Evolutionary conservation across 2,888 invertebrate species (phyloP), one percentile per base, ranked within the genome.

Genomic region (Pristionchus entomophagus): DNA sequence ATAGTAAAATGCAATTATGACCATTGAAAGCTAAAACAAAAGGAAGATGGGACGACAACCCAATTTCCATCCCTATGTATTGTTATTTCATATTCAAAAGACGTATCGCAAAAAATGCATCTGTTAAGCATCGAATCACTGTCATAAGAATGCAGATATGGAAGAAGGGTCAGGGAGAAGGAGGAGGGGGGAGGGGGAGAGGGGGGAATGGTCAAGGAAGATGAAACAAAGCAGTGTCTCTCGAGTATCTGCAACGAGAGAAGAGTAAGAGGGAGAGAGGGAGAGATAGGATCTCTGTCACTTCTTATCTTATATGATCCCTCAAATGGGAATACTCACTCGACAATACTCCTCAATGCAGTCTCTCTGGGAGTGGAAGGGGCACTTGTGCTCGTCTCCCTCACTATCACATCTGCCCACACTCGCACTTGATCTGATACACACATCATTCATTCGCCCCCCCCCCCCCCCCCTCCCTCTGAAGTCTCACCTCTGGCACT

Each of bases 391-490:
- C 84, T 82, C 26, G 87, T 84, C 86, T 89, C 88, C 53, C 90
- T 89, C 86, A 90, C 90, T 3, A 91, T 69, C 0, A 88, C 88
- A 38, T 89, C 88, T 12, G 89, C 87, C 91, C 91, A 91, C 14
- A 87, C 78, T 5, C 85, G 85, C 26, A 91, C 69, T 86, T 90
- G 88, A 26, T 89, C 91, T 91, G 86, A 35, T 78, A 41, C 45
- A 56, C 29, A 35, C 32, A 17, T 2, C 8, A 17, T n/a, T 35
- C 12, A 35, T 19, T 35, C 32, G 5, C 29, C 32, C 69, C 29
- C 17, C 38, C 32, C 29, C 32, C 35, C 26, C 26, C n/a, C 53
- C 8, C 53, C 1, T 56, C 22, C 77, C n/a, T 22, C n/a, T 53
- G 32, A 41, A 29, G 26, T 17, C 80, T 26, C 51, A 87, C 88